These are phyloP conservation scores for Pan troglodytes DNA, from an alignment of 2,113 vertebrate genomes.

Conservation along the genomic window DNA sequence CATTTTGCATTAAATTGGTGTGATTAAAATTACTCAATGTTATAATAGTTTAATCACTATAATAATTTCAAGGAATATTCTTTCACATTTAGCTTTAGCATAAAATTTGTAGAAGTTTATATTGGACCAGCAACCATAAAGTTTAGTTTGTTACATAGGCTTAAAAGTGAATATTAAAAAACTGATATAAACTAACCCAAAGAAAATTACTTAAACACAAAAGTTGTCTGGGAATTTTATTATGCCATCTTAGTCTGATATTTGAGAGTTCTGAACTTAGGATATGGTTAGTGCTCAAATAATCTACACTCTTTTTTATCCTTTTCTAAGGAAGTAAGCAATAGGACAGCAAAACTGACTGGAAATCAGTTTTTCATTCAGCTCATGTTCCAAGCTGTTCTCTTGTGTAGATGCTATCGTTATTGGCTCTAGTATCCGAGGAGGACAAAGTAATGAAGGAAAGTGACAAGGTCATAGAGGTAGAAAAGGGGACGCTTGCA, in stretches of 20 bases:
- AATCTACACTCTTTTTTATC: not conserved
- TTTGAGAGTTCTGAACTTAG: slow-evolving; percentile 32
- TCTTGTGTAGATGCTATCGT: slow-evolving; percentile 41
- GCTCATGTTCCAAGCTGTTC: slow-evolving; percentile 55
- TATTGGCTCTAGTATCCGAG: slow-evolving; percentile 56
- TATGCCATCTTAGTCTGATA: not conserved
- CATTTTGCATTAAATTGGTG: not conserved
- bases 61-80: slow-evolving; percentile 26
- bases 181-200: slow-evolving; percentile 14
- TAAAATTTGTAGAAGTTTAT: slow-evolving; percentile 4
- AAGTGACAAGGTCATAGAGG: slow-evolving; percentile 64
- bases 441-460: slow-evolving; percentile 69
- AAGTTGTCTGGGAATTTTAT: slow-evolving; percentile 18
- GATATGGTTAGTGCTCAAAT: slow-evolving; percentile 1
- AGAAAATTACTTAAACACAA: slow-evolving; percentile 5
- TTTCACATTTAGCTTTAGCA: not conserved
- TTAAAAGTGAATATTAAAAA: slow-evolving; percentile 32
- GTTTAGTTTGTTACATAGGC: not conserved
- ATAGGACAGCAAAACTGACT: slow-evolving; percentile 28
- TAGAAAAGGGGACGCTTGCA: slow-evolving; percentile 47
- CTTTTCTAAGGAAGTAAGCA: slow-evolving; percentile 40
- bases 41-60: slow-evolving; percentile 1
- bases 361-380: slow-evolving; percentile 55
- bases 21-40: not conserved
- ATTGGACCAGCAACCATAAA: not conserved